Conservation (phyloP, 35 echinoderm and acorn worm genomes). For the Amphiura filiformis region DNA sequence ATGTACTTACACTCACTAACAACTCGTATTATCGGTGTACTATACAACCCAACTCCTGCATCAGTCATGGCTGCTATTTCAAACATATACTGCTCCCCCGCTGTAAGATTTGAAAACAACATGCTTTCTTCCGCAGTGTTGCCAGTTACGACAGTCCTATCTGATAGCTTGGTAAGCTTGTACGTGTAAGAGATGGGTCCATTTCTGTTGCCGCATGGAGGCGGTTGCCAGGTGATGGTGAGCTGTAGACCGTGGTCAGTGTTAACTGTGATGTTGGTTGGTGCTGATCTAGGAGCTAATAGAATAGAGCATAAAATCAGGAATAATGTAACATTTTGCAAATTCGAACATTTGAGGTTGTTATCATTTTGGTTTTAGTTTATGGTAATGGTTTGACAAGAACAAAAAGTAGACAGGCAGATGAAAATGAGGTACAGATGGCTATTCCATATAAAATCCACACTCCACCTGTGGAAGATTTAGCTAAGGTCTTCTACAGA, state of each 20-base stretch:
- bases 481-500: too few relatives aligned
- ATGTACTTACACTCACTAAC: neutral
- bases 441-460: too few relatives aligned
- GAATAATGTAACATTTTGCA: too few relatives aligned
- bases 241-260: neutral
- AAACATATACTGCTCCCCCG: constrained; percentile 40
- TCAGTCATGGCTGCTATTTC: constrained; percentile 30
- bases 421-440: too few relatives aligned
- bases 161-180: neutral
- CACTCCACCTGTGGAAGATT: too few relatives aligned
- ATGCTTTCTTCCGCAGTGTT: neutral
- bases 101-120: constrained; percentile 2
- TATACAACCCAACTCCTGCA: neutral
- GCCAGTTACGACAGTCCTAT: neutral
- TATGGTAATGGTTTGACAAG: too few relatives aligned
- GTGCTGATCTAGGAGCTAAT: neutral
- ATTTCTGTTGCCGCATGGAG: constrained; percentile 42
- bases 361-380: too few relatives aligned
- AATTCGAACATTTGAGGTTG: too few relatives aligned
- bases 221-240: constrained; percentile 20
- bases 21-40: neutral
- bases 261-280: neutral
- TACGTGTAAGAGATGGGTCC: constrained; percentile 38
- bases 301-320: too few relatives aligned
- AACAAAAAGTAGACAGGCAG: too few relatives aligned